Evolutionary conservation across 1,140 invertebrate genomes (phyloP), one percentile per base, ranked within the genome.

Genomic region (Neocloeon triangulifer): DNA sequence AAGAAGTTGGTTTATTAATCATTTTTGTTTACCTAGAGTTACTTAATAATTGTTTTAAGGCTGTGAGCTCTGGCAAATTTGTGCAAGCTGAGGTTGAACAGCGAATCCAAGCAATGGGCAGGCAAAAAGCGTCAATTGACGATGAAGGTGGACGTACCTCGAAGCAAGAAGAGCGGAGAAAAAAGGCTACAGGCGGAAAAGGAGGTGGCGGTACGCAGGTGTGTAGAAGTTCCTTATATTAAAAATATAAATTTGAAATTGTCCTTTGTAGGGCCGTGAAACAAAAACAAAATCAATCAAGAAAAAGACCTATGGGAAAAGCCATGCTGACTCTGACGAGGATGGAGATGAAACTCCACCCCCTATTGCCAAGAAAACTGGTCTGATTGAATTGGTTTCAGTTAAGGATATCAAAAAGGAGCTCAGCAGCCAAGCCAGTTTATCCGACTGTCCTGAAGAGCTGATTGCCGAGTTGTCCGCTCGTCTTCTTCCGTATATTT

Each of bases 251-350:
- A 6, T 15, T 23, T 18, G 1, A 10, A 29, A n/a, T 4, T 38
- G 32, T 37, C 30, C 10, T 39, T 35, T 39, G 13, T 38, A 56
- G 55, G 89, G 88, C 1, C 61, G 89, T 33, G 89, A 96, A 59
- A 89, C 85, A 1, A 95, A 92, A 58, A 94, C 81, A 0, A 92
- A 89, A 52, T 76, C 86, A 5, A 77, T 76, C 0, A 96, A 96
- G 45, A 81, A 79, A 44, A 60, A 59, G 20, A 54, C 68, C 47
- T 62, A 55, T 36, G 54, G 50, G 43, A 56, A 51, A 18, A 60
- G 53, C 50, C 48, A 28, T 31, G 48, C 47, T 32, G 45, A 48
- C 26, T 53, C 55, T 44, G 45, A 55, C 19, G 61, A 66, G 34
- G 61, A 59, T 21, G 69, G 73, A 41, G 69, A 64, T 19, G 41